Evolutionary conservation across 2,888 invertebrate species (phyloP), one percentile per base, ranked within the genome.

Genomic region (Herminia tarsipennalis): DNA sequence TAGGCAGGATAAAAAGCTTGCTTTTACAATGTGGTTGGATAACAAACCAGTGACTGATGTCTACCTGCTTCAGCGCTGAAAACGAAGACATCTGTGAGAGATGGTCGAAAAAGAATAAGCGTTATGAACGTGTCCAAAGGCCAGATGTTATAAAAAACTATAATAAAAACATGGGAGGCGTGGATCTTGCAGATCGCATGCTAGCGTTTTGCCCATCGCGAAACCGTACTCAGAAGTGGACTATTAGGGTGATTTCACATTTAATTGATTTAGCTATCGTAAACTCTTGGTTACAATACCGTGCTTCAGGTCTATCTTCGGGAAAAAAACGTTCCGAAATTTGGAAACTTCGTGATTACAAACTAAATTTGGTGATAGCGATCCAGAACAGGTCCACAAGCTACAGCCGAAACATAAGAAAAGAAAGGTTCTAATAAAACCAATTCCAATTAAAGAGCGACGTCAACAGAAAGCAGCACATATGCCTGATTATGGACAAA

Each of bases 101-200:
- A 10, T 30, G 17, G 17, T 25, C 9, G 3, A 25, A 25, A n/a
- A n/a, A n/a, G n/a, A n/a, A n/a, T n/a, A n/a, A n/a, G n/a, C n/a
- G n/a, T 2, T 32, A 32, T 10, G 18, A 32, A 20, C 9, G n/a
- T 12, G 20, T 32, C 5, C 4, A n/a, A 12, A 32, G 18, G 8
- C 18, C 40, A 10, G 40, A 40, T 25, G 8, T 25, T 10, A 10
- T 40, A 12, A 24, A 18, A 25, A 6, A 6, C 2, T 40, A 32
- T 9, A 40, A 40, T 25, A 12, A 32, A 17, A 29, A 33, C 9
- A 40, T 40, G 40, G 40, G 40, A 8, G 40, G 40, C 4, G 40
- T 40, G 5, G 32, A 40, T 9, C 22, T 40, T 30, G 27, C 36
- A 12, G 36, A 37, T 20, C 18, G 36, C 10, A 25, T 28, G 25